phyloP scores from a whole-genome alignment of 1,140 invertebrate genomes.

The Xylocopa sonorina region DNA sequence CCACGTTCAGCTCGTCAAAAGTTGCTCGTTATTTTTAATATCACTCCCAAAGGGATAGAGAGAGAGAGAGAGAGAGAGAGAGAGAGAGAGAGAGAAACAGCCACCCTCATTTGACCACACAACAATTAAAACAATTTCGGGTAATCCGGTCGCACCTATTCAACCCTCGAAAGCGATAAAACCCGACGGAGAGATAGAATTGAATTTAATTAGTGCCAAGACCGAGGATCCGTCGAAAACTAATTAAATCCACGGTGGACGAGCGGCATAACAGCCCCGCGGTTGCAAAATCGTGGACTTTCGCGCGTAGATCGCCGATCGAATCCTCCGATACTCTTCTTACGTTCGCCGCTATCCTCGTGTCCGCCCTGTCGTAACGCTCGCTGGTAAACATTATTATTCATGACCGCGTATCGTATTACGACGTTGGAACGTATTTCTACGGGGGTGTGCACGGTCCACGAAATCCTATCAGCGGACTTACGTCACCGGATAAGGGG shows the following conservation, averaged over 20 bases:
- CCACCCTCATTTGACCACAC: neutral
- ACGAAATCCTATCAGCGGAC: conserved; percentile 33
- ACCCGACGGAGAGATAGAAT: neutral
- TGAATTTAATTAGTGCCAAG: conserved; percentile 26
- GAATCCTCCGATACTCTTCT: neutral
- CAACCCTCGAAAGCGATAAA: neutral
- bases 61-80: no score
- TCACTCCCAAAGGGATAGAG: no score
- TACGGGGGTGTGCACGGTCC: neutral
- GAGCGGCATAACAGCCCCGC: neutral
- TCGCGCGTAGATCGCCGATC: neutral
- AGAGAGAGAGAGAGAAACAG: no score
- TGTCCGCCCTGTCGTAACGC: neutral
- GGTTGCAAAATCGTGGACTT: neutral
- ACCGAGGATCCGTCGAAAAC: conserved; percentile 11
- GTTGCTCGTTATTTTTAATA: conserved; percentile 1
- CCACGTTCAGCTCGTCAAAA: no score
- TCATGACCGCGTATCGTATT: conserved; percentile 65
- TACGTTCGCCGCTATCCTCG: neutral
- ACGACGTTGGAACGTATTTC: conserved; percentile 41
- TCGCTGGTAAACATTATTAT: conserved; percentile 65
- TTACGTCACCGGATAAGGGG: conserved; percentile 22
- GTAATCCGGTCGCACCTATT: neutral
- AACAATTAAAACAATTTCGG: conserved; percentile 28
- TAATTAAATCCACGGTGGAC: conserved; percentile 17